Percentiles rank a stretch among this genome's conserved stretches.
These are phyloP conservation scores for Cyrtorhinus lividipennis DNA, from an alignment of 1,140 invertebrate genomes.

Conservation along the genomic window DNA sequence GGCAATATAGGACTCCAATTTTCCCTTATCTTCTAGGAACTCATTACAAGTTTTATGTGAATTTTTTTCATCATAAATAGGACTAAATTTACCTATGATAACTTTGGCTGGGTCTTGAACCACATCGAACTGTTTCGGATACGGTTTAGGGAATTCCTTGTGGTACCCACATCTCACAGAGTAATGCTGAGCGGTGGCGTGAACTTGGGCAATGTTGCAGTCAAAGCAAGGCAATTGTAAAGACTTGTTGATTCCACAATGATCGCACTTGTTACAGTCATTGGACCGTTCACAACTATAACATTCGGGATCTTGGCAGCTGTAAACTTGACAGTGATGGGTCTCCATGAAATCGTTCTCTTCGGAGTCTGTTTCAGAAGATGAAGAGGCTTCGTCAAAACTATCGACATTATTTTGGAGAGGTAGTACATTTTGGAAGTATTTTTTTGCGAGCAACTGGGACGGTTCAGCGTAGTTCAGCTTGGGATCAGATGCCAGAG, in stretches of 20 bases:
- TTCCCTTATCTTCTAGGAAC: not conserved
- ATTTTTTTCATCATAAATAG: too few relatives aligned
- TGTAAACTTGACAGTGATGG: not conserved
- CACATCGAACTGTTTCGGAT: not conserved
- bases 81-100: too few relatives aligned
- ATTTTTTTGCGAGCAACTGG: not conserved
- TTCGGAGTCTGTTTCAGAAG: not conserved
- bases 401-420: too few relatives aligned
- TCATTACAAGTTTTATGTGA: too few relatives aligned
- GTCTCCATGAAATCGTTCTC: not conserved
- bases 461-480: not conserved
- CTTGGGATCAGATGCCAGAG: not conserved
- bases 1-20: not conserved
- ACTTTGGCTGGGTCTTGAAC: too few relatives aligned
- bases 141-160: not conserved
- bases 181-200: not conserved
- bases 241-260: not conserved
- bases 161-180: not conserved
- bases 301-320: not conserved
- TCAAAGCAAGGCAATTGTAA: not conserved
- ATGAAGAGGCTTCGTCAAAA: conserved; percentile 2
- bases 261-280: not conserved
- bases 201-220: not conserved
- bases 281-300: not conserved
- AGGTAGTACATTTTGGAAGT: not conserved